phyloP scores from a whole-genome alignment of 2,113 vertebrate species.

The Notiomystis cincta region DNA sequence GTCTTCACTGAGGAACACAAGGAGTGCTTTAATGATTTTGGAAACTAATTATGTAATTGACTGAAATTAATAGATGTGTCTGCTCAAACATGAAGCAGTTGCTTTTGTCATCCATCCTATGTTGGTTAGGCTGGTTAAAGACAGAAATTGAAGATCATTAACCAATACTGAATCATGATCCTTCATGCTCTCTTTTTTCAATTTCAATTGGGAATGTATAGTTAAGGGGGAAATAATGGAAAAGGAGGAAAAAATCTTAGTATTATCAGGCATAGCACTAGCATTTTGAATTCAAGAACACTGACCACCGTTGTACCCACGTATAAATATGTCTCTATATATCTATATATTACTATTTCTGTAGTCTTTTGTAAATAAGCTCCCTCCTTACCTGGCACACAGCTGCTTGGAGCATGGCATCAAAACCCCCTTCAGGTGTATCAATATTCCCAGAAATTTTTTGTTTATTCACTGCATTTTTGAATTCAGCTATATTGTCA shows the following conservation, averaged over 20 bases:
- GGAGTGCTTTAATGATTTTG: background rate
- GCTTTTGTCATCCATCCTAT: background rate
- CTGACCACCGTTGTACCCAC: background rate
- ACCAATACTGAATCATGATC: background rate
- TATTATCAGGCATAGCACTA: background rate
- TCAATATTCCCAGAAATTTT: constrained; percentile 97
- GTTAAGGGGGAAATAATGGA: background rate
- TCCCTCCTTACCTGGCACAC: constrained; percentile 89
- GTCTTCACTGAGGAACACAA: background rate
- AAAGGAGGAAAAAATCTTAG: background rate
- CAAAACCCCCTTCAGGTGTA: constrained; percentile 94
- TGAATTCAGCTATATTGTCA: constrained; percentile 91
- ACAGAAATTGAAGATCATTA: background rate
- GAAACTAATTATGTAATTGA: background rate
- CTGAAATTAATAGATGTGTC: background rate
- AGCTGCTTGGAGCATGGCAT: constrained; percentile 93
- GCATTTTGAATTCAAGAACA: background rate
- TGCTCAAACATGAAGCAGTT: background rate
- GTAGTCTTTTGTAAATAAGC: background rate
- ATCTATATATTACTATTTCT: background rate
- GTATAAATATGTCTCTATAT: fast-evolving
- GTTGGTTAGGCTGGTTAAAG: background rate
- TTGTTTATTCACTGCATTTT: constrained; percentile 85
- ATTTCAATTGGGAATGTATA: background rate
- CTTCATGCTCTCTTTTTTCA: background rate